Base-by-base conservation (phyloP, 2,888 invertebrate species). In the Erpobdella octoculata region DNA sequence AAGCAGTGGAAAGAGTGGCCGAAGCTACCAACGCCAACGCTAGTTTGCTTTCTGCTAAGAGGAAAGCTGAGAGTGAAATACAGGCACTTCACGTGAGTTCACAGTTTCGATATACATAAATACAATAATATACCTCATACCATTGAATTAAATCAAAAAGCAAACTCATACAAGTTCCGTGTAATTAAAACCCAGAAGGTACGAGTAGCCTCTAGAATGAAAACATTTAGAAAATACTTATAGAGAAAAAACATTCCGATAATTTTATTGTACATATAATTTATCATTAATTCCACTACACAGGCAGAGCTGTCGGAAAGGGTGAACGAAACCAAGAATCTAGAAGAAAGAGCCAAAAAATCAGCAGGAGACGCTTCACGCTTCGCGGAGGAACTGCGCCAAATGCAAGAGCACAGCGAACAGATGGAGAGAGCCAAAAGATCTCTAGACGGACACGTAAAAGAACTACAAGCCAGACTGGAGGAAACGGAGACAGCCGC, bases 261-360 rank as follows among this genome's bases (percentile, higher is more conserved):
- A n/a, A n/a, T n/a, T n/a, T n/a, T n/a, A n/a, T n/a, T n/a, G n/a
- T n/a, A n/a, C n/a, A n/a, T n/a, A n/a, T n/a, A 15, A 41, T 41
- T 41, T 12, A n/a, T n/a, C 59, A 9, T 59, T 12, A 21, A 15
- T 38, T 46, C 68, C 12, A 25, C n/a, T 28, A 28, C 28, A 64
- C 28, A 88, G 86, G 91, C 93, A 84, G 97, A 97, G 86, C 89
- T 97, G 84, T 96, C 97, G 85, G 97, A 97, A 86, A 90, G 96
- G 83, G 88, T 95, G 86, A 93, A 93, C 87, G 97, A 97, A 86
- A 93, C 95, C 85, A 95, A 94, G 64, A 92, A 92, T 87, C 92
- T 94, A 79, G 97, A 98, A 85, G 98, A 98, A 87, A 78, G 80
- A 46, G 76, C 79, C 69, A 83, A 82, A 79, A 82, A 82, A 76